phyloP scores from a whole-genome alignment of 2,888 invertebrate genomes.

The Drosophila recens region DNA sequence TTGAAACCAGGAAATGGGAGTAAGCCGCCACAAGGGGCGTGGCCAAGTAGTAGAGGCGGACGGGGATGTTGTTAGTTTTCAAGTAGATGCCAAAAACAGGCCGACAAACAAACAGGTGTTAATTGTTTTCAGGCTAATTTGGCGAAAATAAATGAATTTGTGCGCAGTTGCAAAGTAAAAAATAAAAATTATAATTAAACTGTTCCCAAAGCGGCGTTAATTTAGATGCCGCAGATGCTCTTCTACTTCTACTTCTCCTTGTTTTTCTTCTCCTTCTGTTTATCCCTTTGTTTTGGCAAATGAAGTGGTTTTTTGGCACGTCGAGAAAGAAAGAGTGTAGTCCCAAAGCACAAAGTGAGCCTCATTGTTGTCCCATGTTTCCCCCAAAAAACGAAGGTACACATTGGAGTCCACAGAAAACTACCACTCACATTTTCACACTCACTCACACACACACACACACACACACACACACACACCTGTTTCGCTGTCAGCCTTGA shows the following conservation, averaged over 20 bases:
- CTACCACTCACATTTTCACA: conserved; percentile 23
- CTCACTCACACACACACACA: background rate
- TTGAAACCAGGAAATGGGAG: conserved; percentile 14
- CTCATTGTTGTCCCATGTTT: conserved; percentile 7
- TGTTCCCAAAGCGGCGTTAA: conserved; percentile 59
- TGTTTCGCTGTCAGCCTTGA: conserved; percentile 52
- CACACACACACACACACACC: background rate
- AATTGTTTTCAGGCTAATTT: conserved; percentile 81
- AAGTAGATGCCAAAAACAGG: conserved; percentile 75
- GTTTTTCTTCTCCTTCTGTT: background rate
- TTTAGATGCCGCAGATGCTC: conserved; percentile 30
- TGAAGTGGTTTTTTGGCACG: conserved; percentile 19
- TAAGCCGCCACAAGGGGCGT: background rate
- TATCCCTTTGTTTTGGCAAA: conserved; percentile 1
- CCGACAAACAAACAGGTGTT: conserved; percentile 76
- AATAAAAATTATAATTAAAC: conserved; percentile 76
- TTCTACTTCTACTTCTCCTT: background rate
- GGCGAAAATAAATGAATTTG: conserved; percentile 70
- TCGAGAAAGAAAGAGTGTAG: background rate
- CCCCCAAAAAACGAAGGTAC: conserved; percentile 2
- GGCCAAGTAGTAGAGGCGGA: background rate
- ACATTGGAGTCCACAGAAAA: conserved; percentile 36
- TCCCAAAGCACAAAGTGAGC: conserved; percentile 7
- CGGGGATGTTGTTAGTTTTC: conserved; percentile 65
- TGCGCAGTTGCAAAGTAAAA: conserved; percentile 14